These are phyloP conservation scores for Nudaria mundana DNA, from an alignment of 2,888 invertebrate species.

Conservation along the genomic window DNA sequence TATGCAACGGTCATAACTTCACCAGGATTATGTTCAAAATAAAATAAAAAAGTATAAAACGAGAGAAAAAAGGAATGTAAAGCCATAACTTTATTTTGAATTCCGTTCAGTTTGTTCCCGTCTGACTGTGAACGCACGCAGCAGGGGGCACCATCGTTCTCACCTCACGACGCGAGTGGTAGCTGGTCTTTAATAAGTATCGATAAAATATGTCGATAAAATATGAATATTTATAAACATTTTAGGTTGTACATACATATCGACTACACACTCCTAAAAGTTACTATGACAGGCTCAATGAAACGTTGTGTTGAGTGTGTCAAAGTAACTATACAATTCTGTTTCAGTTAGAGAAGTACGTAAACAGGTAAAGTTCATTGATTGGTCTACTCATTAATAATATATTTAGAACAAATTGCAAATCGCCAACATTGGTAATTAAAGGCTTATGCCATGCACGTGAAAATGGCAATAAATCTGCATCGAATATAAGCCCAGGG, in stretches of 20 bases:
- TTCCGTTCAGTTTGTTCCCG: conserved; percentile 74
- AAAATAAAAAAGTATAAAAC: conserved; percentile 64
- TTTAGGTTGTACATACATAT: conserved; percentile 61
- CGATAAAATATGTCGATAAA: conserved; percentile 78
- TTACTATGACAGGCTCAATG: conserved; percentile 13
- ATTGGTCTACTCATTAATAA: no score
- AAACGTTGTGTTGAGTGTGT: no score
- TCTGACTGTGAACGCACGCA: conserved; percentile 70
- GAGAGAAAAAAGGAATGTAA: conserved; percentile 61
- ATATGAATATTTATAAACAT: conserved; percentile 80
- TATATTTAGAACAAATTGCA: no score
- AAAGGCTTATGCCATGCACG: no score
- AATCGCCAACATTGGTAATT: no score
- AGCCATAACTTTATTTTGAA: conserved; percentile 79
- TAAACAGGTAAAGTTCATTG: no score
- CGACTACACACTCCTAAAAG: conserved; percentile 34
- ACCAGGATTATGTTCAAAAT: conserved; percentile 60
- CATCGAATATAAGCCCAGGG: conserved; percentile 49
- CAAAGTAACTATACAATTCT: no score
- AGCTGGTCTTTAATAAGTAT: conserved; percentile 80
- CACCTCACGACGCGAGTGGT: conserved; percentile 80
- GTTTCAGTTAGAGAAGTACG: no score
- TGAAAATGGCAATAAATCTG: conserved; percentile 56
- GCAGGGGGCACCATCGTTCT: conserved; percentile 80
- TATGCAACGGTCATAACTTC: conserved; percentile 50